phyloP scores from a whole-genome alignment of 2,888 invertebrate species.

The Dermolepida albohirtum region DNA sequence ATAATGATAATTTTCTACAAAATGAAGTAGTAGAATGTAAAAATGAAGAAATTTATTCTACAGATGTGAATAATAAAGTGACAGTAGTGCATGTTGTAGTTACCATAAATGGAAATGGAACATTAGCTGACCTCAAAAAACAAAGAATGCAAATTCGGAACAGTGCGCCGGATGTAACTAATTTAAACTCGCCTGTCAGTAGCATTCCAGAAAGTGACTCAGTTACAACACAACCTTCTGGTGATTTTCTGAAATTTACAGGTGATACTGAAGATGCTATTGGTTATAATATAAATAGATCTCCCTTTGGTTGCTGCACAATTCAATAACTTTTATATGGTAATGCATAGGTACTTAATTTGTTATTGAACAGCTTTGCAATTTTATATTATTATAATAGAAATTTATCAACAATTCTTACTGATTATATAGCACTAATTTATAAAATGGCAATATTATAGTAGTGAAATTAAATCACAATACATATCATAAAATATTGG shows the following conservation, averaged over 20 bases:
- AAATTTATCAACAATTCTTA: too few species aligned
- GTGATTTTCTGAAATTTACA: slow-evolving; percentile 73
- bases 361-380: too few species aligned
- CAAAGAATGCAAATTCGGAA: slow-evolving; percentile 84
- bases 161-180: slow-evolving; percentile 66
- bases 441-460: too few species aligned
- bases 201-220: slow-evolving; percentile 66
- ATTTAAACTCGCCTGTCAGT: slow-evolving; percentile 61
- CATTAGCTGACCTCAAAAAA: slow-evolving; percentile 93
- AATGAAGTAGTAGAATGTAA: slow-evolving; percentile 73
- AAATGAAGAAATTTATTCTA: slow-evolving; percentile 70
- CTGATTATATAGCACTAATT: too few species aligned
- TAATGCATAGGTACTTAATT: too few species aligned
- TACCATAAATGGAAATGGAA: slow-evolving; percentile 82
- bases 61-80: slow-evolving; percentile 74
- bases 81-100: slow-evolving; percentile 72
- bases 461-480: too few species aligned
- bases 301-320: slow-evolving; percentile 78
- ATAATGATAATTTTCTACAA: slow-evolving; percentile 76
- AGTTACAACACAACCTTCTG: slow-evolving; percentile 63
- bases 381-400: too few species aligned
- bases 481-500: too few species aligned
- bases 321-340: slow-evolving; percentile 71
- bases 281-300: slow-evolving; percentile 70
- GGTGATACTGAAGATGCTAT: slow-evolving; percentile 82